Base-by-base conservation (phyloP, 2,888 invertebrate species). In the Acrobasis consociella region DNA sequence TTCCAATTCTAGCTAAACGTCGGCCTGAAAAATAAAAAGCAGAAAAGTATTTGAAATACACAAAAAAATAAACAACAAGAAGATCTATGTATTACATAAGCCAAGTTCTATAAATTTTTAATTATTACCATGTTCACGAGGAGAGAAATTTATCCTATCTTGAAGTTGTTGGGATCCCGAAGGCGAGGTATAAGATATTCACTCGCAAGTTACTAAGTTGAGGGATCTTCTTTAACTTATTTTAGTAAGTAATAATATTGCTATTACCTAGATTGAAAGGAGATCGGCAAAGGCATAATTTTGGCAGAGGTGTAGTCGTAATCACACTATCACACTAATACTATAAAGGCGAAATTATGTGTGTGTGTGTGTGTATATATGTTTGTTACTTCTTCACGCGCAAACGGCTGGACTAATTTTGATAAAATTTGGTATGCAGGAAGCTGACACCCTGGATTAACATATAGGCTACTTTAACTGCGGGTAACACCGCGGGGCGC, bases 21-120 rank as follows among this genome's bases (percentile, higher is more conserved):
- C 62, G 55, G 1, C 67, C 89, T 88, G 78, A 49, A 85, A 86
- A 65, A 58, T 31, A 5, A 53, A 60, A 9, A 64, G 22, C 46
- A 22, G 53, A 59, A 49, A 42, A 17, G 55, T 46, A 53, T 37
- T 31, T 31, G 2, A 31, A 31, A 31, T 31, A 31, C 31, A 7
- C n/a, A n/a, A n/a, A n/a, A 22, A 31, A 31, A 31, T 31, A 31
- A 31, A 31, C 31, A 31, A 7, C 31, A 31, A 31, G 31, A 7
- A 31, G 31, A 31, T n/a, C n/a, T n/a, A n/a, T n/a, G n/a, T 31
- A 31, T 8, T 31, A 31, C 31, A 31, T 9, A 42, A 11, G 42
- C 42, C 0, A 10, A 42, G 42, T 10, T 42, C 11, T 2, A 11
- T 5, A 46, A 13, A n/a, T 46, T 46, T 46, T 46, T 13, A 46